These are phyloP conservation scores for Tinea semifulvella DNA, from an alignment of 2,888 invertebrate species.

Conservation along the genomic window DNA sequence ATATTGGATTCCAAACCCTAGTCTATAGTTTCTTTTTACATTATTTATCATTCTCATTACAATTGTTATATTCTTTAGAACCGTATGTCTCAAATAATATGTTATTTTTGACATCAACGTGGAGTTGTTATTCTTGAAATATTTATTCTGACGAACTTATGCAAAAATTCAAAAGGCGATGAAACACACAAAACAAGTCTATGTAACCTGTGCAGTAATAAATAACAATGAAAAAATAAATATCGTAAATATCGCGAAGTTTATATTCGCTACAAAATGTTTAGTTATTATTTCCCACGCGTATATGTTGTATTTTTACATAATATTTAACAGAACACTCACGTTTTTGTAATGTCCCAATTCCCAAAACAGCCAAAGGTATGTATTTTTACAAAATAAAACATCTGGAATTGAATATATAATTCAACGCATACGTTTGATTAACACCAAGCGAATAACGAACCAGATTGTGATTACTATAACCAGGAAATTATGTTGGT, in stretches of 20 bases:
- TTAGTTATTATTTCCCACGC: background rate
- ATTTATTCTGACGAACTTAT: background rate
- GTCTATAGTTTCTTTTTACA: background rate
- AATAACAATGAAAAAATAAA: conserved; percentile 2
- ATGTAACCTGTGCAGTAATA: background rate
- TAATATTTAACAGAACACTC: background rate
- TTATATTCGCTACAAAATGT: too few relatives aligned
- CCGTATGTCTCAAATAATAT: too few relatives aligned
- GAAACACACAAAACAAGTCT: background rate
- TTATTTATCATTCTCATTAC: too few relatives aligned
- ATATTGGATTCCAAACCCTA: background rate
- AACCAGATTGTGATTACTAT: too few relatives aligned
- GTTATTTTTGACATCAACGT: background rate
- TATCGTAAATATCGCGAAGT: background rate
- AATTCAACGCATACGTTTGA: too few relatives aligned
- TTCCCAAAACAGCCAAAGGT: too few relatives aligned
- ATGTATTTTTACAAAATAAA: too few relatives aligned
- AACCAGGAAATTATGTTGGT: too few relatives aligned
- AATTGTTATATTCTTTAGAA: too few relatives aligned
- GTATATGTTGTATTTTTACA: background rate
- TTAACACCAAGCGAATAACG: too few relatives aligned
- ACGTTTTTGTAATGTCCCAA: too few relatives aligned
- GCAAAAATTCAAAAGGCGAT: background rate
- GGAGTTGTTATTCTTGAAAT: background rate
- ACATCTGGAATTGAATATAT: too few relatives aligned